Conservation (phyloP, 2,797 vertebrate species). For the Scyliorhinus canicula region DNA sequence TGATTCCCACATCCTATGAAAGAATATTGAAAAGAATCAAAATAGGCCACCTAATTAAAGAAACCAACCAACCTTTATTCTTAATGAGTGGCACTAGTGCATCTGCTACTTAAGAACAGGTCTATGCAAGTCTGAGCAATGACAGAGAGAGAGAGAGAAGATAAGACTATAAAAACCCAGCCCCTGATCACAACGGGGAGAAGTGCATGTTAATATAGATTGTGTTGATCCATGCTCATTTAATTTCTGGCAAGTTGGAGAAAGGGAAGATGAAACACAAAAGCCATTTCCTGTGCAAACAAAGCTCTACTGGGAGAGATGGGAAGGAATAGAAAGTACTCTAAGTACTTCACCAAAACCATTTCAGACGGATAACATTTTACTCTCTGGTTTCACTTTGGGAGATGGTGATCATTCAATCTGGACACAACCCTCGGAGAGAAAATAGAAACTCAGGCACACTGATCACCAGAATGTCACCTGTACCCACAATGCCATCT, state of each 20-base stretch:
- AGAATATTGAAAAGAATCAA: background rate
- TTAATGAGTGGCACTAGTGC: background rate
- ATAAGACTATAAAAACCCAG: background rate
- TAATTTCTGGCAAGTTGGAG: background rate
- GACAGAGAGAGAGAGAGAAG: background rate
- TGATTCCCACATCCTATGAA: background rate
- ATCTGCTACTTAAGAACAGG: background rate
- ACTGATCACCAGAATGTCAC: background rate
- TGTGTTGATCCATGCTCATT: background rate
- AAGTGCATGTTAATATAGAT: no score
- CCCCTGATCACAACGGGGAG: background rate
- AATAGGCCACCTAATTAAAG: background rate
- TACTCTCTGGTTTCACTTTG: background rate
- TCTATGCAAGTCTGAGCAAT: background rate
- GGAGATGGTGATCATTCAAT: background rate
- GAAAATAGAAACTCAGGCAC: no score
- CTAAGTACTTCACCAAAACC: background rate
- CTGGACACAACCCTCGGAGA: no score
- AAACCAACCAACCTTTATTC: background rate
- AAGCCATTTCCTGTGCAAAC: constrained; percentile 13
- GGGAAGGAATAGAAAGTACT: background rate
- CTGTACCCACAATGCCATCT: background rate
- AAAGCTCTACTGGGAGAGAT: background rate
- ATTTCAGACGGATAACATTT: background rate
- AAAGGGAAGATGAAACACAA: background rate